These are phyloP conservation scores for Paradisaea rubra DNA, from an alignment of 2,113 vertebrate species.

Conservation along the genomic window DNA sequence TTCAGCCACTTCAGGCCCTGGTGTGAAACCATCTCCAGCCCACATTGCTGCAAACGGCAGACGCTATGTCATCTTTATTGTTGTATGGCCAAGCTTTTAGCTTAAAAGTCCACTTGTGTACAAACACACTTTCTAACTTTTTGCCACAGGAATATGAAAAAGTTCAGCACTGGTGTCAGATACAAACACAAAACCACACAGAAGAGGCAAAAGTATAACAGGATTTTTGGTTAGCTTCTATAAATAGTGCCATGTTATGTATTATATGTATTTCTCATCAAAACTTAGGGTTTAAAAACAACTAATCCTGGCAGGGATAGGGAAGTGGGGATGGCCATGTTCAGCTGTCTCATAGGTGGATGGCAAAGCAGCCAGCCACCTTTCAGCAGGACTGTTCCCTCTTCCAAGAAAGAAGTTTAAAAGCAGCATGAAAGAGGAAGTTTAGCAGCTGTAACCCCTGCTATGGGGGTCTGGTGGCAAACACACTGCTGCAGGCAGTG, in stretches of 20 bases:
- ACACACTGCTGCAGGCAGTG: slow-evolving; percentile 25
- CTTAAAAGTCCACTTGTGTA: slow-evolving; percentile 10
- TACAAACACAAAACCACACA: neutral
- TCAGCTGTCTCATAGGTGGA: neutral
- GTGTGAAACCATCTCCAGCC: slow-evolving; percentile 51
- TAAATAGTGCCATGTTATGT: neutral
- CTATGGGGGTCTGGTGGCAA: slow-evolving; percentile 61
- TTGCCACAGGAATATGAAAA: neutral
- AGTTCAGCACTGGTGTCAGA: neutral
- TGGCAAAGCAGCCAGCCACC: neutral
- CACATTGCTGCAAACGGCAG: neutral
- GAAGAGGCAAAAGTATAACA: neutral
- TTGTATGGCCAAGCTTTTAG: neutral
- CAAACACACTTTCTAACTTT: neutral
- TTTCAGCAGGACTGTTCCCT: neutral
- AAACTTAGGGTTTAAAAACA: neutral
- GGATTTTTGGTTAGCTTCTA: neutral
- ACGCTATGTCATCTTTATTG: neutral
- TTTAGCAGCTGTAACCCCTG: slow-evolving; percentile 10
- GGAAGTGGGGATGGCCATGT: accelerated
- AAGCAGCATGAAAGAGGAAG: neutral
- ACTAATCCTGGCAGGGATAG: neutral
- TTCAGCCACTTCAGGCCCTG: slow-evolving; percentile 55
- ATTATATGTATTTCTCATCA: neutral
- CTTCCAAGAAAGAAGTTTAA: neutral